Percentiles rank a stretch among this genome's conserved stretches.
phyloP scores from a whole-genome alignment of 2,113 vertebrate genomes.

The Dromas ardeola region DNA sequence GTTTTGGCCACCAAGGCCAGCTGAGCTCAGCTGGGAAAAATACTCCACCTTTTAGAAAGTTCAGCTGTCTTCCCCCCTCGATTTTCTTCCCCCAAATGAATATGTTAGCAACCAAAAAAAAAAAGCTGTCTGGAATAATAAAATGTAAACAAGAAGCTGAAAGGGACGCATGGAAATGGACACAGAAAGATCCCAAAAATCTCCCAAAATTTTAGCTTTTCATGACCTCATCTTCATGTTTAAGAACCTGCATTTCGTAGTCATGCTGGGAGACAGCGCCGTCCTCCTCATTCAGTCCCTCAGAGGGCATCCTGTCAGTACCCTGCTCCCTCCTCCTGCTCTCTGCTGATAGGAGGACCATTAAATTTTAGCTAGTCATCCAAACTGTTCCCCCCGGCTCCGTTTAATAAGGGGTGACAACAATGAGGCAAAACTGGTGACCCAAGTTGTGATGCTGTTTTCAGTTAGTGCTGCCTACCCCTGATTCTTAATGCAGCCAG shows the following conservation, averaged over 20 bases:
- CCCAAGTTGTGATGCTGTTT: background rate
- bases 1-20: background rate
- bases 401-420: background rate
- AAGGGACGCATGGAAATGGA: background rate
- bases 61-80: background rate
- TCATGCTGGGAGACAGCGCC: fast-evolving
- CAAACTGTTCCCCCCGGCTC: background rate
- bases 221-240: background rate
- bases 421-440: background rate
- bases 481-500: background rate
- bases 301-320: fast-evolving
- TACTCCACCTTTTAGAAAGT: background rate
- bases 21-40: background rate
- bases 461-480: background rate
- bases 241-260: background rate
- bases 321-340: background rate
- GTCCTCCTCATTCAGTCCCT: background rate
- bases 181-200: background rate
- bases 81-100: background rate
- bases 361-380: background rate
- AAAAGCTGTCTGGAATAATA: background rate
- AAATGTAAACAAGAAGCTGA: background rate
- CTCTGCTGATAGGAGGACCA: background rate
- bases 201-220: background rate
- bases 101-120: background rate